Conservation (phyloP, 2,888 invertebrate species). For the Parnassius apollo region DNA sequence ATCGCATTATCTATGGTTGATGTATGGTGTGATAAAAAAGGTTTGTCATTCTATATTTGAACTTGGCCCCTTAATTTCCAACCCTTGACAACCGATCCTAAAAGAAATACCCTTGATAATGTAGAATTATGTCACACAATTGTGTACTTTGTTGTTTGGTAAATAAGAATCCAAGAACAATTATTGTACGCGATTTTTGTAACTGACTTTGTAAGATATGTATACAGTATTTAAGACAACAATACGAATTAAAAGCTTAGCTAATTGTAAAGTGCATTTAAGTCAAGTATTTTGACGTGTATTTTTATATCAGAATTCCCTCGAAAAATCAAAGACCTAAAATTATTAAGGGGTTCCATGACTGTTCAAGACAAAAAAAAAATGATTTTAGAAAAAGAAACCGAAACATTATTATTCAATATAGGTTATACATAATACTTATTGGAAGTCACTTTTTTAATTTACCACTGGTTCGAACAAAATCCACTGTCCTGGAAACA, state of each 20-base stretch:
- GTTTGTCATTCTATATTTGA: conserved; percentile 62
- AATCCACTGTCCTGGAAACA: too few species aligned
- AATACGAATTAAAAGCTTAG: conserved; percentile 50
- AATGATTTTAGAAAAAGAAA: too few species aligned
- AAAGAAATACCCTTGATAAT: conserved; percentile 1
- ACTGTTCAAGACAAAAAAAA: too few species aligned
- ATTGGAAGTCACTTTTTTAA: too few species aligned
- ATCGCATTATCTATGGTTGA: conserved; percentile 51
- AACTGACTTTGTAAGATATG: conserved; percentile 25
- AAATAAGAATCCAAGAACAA: neutral
- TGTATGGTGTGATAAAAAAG: conserved; percentile 57
- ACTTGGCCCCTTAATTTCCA: conserved; percentile 56
- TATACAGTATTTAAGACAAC: conserved; percentile 35
- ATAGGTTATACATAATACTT: too few species aligned
- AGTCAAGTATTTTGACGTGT: conserved; percentile 48
- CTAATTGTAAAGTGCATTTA: conserved; percentile 44
- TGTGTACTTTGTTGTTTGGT: neutral
- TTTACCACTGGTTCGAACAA: too few species aligned
- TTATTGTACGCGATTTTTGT: conserved; percentile 10
- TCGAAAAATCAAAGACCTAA: too few species aligned
- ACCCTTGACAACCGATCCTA: conserved; percentile 43
- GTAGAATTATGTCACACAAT: neutral
- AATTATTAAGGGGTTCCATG: too few species aligned
- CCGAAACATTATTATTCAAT: too few species aligned
- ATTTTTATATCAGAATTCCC: neutral